Conservation (phyloP, 2,888 invertebrate genomes). For the Andrena fulva region DNA sequence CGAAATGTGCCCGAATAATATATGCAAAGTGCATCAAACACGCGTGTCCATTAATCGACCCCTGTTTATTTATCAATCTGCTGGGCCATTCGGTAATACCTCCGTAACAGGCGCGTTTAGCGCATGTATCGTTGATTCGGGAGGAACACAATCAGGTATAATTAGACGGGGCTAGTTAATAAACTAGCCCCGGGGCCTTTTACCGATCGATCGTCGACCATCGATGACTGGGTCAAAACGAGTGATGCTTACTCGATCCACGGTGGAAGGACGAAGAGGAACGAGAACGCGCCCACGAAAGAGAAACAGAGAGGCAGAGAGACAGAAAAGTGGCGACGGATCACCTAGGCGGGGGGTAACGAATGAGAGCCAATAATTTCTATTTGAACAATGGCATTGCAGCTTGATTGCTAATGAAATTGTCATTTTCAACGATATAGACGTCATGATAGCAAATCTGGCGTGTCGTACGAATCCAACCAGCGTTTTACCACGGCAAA, state of each 20-base stretch:
- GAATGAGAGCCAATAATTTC: slow-evolving; percentile 71
- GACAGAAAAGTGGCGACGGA: background rate
- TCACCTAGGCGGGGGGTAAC: background rate
- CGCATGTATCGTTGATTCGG: slow-evolving; percentile 45
- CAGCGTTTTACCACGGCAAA: slow-evolving; percentile 54
- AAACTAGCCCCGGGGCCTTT: slow-evolving; percentile 59
- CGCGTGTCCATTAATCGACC: slow-evolving; percentile 31
- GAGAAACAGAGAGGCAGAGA: slow-evolving; percentile 17
- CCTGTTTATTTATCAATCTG: slow-evolving; percentile 55
- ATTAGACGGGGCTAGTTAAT: slow-evolving; percentile 64
- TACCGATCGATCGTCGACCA: slow-evolving; percentile 50
- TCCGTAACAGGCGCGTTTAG: slow-evolving; percentile 33
- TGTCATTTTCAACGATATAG: slow-evolving; percentile 74
- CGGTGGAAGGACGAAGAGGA: slow-evolving; percentile 14
- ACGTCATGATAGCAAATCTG: slow-evolving; percentile 49
- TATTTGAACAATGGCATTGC: slow-evolving; percentile 74
- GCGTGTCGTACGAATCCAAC: slow-evolving; percentile 55
- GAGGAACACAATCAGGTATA: slow-evolving; percentile 54
- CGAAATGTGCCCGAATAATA: slow-evolving; percentile 5
- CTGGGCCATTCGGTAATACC: slow-evolving; percentile 47
- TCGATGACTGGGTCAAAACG: slow-evolving; percentile 40
- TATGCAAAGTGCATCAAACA: slow-evolving; percentile 23
- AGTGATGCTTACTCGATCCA: background rate
- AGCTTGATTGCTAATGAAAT: slow-evolving; percentile 81
- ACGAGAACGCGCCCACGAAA: background rate